Evolutionary conservation across 2,113 vertebrate species (phyloP).

Genomic region (Scytalopus superciliaris): DNA sequence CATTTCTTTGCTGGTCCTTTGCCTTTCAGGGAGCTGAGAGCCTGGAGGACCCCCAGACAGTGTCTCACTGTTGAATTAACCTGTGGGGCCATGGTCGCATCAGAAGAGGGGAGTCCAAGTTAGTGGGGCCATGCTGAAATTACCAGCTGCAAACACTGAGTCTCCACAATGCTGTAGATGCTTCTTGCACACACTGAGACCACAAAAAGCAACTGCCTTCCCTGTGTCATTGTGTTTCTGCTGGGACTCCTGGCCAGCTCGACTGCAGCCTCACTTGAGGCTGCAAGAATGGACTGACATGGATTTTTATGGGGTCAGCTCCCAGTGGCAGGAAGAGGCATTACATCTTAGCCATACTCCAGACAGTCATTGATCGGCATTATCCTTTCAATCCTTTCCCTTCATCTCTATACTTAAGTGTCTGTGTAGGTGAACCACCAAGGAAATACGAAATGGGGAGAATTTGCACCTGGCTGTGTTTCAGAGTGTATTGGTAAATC

Average conservation of each 20-base stretch:
- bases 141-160: background rate
- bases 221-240: background rate
- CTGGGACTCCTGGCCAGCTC: background rate
- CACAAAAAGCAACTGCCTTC: fast-evolving
- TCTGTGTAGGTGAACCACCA: background rate
- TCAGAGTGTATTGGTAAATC: background rate
- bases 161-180: background rate
- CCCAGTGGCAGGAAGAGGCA: background rate
- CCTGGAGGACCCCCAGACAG: fast-evolving
- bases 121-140: background rate
- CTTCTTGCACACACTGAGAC: fast-evolving
- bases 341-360: background rate
- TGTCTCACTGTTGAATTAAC: background rate
- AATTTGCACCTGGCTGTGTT: background rate
- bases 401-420: background rate
- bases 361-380: conserved; percentile 8
- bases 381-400: background rate
- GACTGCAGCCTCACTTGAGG: background rate
- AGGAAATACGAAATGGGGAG: background rate
- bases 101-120: background rate
- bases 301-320: background rate
- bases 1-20: background rate
- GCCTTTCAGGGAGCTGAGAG: background rate
- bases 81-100: fast-evolving
- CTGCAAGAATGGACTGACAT: fast-evolving